Conservation (phyloP, 2,888 invertebrate species). For the Caenorhabditis virilis region DNA sequence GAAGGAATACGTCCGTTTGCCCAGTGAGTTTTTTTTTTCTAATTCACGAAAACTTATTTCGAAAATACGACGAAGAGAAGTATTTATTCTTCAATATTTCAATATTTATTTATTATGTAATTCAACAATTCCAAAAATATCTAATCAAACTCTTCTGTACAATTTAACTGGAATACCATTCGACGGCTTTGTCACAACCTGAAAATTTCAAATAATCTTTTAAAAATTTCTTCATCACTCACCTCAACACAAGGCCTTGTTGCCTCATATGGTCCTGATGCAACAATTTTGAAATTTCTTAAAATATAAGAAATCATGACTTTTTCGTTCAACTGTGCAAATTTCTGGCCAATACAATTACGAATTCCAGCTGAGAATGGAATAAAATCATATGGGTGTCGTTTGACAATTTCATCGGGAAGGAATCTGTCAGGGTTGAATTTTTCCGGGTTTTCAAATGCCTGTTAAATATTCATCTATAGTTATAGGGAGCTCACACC, state of each 20-base stretch:
- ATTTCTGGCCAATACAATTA: conserved; percentile 69
- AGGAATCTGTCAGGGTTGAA: conserved; percentile 71
- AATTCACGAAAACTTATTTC: too few relatives aligned
- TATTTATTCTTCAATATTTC: too few relatives aligned
- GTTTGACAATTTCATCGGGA: conserved; percentile 64
- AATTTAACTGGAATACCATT: conserved; percentile 16
- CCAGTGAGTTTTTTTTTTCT: too few relatives aligned
- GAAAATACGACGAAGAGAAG: too few relatives aligned
- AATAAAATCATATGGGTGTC: conserved; percentile 61
- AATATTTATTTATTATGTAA: too few relatives aligned
- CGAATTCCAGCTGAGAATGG: conserved; percentile 66
- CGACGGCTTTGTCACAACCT: conserved; percentile 16
- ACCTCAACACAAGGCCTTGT: conserved; percentile 14
- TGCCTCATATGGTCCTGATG: not conserved
- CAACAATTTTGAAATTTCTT: conserved; percentile 10
- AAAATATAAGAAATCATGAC: conserved; percentile 15
- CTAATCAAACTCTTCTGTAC: too few relatives aligned
- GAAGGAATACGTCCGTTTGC: too few relatives aligned
- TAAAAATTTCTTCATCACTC: not conserved
- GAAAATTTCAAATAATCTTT: conserved; percentile 1
- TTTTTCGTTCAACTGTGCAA: conserved; percentile 71
- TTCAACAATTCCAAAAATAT: too few relatives aligned
- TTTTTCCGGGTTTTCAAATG: conserved; percentile 65
- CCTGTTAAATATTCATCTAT: too few relatives aligned
- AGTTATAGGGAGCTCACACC: too few relatives aligned